Percentiles rank a stretch among this genome's conserved stretches.
Conservation (phyloP, 1,140 invertebrate species). For the Anoplolepis gracilipes region DNA sequence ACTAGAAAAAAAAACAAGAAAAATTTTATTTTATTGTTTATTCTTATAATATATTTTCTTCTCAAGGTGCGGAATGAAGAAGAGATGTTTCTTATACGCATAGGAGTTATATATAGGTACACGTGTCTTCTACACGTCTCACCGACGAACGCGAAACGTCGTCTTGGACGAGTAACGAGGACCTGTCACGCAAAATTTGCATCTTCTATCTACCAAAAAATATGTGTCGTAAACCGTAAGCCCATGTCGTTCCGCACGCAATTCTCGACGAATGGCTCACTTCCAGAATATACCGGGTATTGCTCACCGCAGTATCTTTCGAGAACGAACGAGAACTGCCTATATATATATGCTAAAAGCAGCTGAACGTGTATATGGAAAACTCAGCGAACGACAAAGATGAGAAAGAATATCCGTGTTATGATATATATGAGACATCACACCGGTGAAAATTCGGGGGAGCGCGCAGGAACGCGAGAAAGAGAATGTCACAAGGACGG, state of each 20-base stretch:
- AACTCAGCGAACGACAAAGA: not conserved
- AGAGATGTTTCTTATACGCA: not conserved
- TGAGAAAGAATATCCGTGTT: not conserved
- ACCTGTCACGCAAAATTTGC: not conserved
- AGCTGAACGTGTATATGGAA: not conserved
- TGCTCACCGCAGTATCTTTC: not conserved
- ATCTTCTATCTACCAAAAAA: not conserved
- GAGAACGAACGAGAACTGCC: not conserved
- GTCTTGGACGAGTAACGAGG: not conserved
- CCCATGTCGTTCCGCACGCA: constrained; percentile 1
- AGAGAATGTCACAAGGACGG: not conserved
- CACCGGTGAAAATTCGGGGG: not conserved
- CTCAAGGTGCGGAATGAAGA: not conserved
- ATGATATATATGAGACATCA: not conserved
- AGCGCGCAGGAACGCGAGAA: not conserved
- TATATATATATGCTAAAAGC: not conserved
- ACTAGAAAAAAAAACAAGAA: no score
- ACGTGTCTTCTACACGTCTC: not conserved
- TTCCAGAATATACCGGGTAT: not conserved
- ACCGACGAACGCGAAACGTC: not conserved
- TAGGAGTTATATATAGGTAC: not conserved
- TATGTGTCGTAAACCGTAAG: not conserved
- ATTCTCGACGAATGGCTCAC: not conserved
- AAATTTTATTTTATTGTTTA: not conserved
- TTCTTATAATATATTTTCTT: not conserved